Conservation (phyloP, 2,888 invertebrate genomes). For the Meiosimyza platycephala region DNA sequence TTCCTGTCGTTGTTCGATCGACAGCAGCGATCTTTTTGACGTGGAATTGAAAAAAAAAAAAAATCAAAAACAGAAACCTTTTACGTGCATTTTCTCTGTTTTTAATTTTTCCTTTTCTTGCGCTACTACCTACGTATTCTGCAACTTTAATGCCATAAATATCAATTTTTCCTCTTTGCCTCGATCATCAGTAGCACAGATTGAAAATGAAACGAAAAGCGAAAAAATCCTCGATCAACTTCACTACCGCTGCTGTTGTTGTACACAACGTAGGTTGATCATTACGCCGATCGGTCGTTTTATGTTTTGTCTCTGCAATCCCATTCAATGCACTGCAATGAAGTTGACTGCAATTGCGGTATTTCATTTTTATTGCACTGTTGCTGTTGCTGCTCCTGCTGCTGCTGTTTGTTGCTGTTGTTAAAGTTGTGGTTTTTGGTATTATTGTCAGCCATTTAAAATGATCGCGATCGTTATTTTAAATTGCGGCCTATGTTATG, state of each 20-base stretch:
- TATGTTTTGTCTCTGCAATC: neutral
- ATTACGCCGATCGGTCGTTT: conserved; percentile 5
- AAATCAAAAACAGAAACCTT: conserved; percentile 31
- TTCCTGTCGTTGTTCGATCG: conserved; percentile 22
- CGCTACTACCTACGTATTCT: conserved; percentile 38
- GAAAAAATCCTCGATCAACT: neutral
- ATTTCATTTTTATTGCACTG: conserved; percentile 34
- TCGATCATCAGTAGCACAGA: conserved; percentile 41
- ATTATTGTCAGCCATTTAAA: conserved; percentile 28
- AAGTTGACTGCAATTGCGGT: conserved; percentile 37
- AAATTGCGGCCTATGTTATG: conserved; percentile 27
- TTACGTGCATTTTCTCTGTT: conserved; percentile 35
- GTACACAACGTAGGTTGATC: conserved; percentile 17
- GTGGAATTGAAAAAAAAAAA: neutral
- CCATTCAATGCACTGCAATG: neutral
- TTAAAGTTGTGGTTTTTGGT: conserved; percentile 13
- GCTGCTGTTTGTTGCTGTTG: neutral
- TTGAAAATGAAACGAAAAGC: neutral
- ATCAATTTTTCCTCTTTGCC: conserved; percentile 46
- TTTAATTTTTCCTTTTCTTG: conserved; percentile 33
- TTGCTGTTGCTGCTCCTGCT: neutral
- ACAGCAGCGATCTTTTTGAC: conserved; percentile 15
- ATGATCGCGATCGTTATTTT: conserved; percentile 43
- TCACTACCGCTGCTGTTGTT: conserved; percentile 1
- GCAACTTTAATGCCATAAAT: conserved; percentile 46